Evolutionary conservation across 2,797 vertebrate genomes (phyloP).

Genomic region (Hydrophis major): DNA sequence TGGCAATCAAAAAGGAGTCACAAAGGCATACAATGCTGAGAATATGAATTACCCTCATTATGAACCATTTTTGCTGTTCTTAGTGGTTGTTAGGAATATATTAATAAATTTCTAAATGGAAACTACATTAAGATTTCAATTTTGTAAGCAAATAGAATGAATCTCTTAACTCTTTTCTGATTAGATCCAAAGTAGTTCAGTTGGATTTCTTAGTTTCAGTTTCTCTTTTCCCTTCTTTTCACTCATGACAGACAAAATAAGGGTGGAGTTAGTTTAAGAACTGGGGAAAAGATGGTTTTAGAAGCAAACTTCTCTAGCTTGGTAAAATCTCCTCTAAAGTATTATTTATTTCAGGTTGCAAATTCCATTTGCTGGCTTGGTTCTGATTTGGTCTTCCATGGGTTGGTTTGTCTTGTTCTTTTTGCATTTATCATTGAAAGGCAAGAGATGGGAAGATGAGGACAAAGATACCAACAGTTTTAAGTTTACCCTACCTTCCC

Average conservation of each 20-base stretch:
- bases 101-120: not conserved
- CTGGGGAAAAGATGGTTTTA: not conserved
- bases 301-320: not conserved
- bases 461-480: not conserved
- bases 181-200: not conserved
- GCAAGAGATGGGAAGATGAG: not conserved
- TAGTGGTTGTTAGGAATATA: not conserved
- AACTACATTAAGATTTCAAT: not conserved
- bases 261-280: not conserved
- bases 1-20: not conserved
- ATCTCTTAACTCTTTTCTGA: not conserved
- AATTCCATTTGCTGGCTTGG: not conserved
- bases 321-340: not conserved
- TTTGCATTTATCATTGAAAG: not conserved
- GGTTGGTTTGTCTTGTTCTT: not conserved
- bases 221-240: not conserved
- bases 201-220: not conserved
- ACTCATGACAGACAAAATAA: not conserved
- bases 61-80: not conserved
- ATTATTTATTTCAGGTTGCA: not conserved
- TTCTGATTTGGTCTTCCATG: not conserved
- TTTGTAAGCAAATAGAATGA: not conserved
- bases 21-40: not conserved
- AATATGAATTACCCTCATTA: not conserved
- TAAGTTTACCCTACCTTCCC: not conserved